phyloP scores from a whole-genome alignment of 2,888 invertebrate species.

The Schizaphis graminum region DNA sequence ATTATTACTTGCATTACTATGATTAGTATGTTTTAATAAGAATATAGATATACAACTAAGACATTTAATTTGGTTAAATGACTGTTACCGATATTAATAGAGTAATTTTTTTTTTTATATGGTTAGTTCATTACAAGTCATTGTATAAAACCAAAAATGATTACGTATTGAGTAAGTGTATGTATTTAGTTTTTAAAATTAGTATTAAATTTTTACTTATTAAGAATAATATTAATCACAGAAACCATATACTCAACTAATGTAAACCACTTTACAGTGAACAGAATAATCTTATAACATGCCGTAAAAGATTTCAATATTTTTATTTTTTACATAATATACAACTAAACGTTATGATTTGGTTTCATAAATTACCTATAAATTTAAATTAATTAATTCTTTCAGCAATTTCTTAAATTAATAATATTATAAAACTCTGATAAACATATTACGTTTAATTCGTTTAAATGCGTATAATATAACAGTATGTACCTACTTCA shows the following conservation, averaged over 20 bases:
- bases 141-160: background rate
- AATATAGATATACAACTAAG: background rate
- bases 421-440: background rate
- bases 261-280: background rate
- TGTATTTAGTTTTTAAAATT: background rate
- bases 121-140: background rate
- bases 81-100: background rate
- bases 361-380: background rate
- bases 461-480: too few species aligned
- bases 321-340: background rate
- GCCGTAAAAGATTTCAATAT: background rate
- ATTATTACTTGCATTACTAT: conserved; percentile 33
- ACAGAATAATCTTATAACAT: background rate
- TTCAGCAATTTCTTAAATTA: background rate
- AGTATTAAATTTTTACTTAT: background rate
- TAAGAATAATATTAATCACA: background rate
- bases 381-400: background rate
- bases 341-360: background rate
- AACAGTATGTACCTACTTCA: too few species aligned
- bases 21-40: conserved; percentile 18
- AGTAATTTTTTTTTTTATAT: background rate
- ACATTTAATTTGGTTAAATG: background rate
- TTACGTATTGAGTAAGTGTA: background rate
- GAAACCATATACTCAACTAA: background rate
- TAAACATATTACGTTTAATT: background rate